phyloP scores from a whole-genome alignment of 2,797 vertebrate species.

The Thamnophis elegans region DNA sequence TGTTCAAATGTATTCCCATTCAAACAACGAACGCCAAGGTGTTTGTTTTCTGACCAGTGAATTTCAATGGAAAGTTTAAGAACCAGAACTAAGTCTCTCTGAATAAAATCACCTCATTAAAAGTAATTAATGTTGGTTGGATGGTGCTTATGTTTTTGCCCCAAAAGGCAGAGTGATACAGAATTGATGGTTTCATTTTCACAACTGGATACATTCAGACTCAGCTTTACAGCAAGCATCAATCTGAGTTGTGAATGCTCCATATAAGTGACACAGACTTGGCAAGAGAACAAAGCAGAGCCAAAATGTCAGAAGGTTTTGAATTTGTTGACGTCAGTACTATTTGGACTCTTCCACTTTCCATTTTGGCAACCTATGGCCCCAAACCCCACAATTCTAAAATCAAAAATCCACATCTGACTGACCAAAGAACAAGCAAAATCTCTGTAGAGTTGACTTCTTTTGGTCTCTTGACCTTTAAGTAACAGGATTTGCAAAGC shows the following conservation, averaged over 20 bases:
- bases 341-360: neutral
- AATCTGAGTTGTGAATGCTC: neutral
- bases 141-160: neutral
- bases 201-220: neutral
- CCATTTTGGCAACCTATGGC: neutral
- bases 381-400: neutral
- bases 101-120: neutral
- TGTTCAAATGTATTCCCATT: neutral
- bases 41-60: neutral
- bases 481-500: slow-evolving; percentile 22
- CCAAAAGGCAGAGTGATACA: neutral
- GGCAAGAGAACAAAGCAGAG: neutral
- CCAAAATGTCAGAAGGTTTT: neutral
- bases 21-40: neutral
- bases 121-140: neutral
- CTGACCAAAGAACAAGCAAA: accelerated
- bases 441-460: neutral
- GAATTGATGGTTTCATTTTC: neutral
- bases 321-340: neutral
- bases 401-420: neutral
- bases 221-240: neutral
- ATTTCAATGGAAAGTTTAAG: neutral
- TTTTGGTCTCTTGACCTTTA: neutral
- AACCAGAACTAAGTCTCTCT: neutral
- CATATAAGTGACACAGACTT: neutral